phyloP scores from a whole-genome alignment of 1,140 invertebrate genomes.

The Ladona fulva region DNA sequence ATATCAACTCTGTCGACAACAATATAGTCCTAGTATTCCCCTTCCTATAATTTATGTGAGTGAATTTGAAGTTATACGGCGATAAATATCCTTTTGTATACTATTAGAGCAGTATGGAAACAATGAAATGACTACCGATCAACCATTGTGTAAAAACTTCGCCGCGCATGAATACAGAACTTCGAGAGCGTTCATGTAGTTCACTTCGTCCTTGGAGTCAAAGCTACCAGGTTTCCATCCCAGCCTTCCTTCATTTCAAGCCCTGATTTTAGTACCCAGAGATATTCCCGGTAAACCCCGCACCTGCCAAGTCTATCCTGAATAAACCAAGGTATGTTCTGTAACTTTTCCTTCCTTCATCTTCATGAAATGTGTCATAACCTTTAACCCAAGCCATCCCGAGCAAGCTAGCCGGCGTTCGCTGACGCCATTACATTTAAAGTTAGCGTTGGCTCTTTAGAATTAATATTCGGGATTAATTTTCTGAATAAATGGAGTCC shows the following conservation, averaged over 20 bases:
- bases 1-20: too few relatives aligned
- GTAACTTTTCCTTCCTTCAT: constrained; percentile 12
- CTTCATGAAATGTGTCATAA: not conserved
- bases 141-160: not conserved
- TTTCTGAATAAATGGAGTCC: too few relatives aligned
- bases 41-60: too few relatives aligned
- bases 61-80: too few relatives aligned
- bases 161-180: constrained; percentile 14
- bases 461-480: too few relatives aligned
- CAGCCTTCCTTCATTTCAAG: constrained; percentile 21
- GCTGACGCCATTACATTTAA: not conserved
- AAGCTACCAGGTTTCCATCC: constrained; percentile 17
- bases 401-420: not conserved
- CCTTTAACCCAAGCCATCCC: not conserved
- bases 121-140: not conserved
- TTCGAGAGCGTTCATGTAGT: not conserved
- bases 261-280: constrained; percentile 20
- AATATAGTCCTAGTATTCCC: too few relatives aligned
- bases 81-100: too few relatives aligned
- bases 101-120: too few relatives aligned
- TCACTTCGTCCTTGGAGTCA: constrained; percentile 19
- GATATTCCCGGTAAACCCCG: constrained; percentile 21
- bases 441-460: not conserved
- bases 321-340: constrained; percentile 21
- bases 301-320: constrained; percentile 22